phyloP scores from a whole-genome alignment of 1,140 invertebrate species.

The Cardiocondyla obscurior region DNA sequence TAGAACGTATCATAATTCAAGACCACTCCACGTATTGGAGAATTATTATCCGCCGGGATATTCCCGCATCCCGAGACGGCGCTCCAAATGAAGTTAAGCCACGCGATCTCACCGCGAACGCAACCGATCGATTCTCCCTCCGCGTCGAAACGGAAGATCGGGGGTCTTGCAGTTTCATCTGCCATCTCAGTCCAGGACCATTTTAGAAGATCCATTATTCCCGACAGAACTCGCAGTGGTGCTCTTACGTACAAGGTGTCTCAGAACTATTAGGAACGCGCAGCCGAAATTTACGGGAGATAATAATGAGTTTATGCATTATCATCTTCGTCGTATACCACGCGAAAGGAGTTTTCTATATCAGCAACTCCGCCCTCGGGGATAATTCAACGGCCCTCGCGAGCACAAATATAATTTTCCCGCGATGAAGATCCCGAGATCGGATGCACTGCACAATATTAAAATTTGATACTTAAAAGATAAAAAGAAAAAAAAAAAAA shows the following conservation, averaged over 20 bases:
- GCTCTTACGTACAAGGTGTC: conserved; percentile 13
- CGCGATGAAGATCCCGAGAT: not conserved
- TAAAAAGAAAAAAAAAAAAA: too few relatives aligned
- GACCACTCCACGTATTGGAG: not conserved
- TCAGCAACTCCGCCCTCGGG: not conserved
- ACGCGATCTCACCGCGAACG: conserved; percentile 27
- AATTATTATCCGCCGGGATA: conserved; percentile 37
- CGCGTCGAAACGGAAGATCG: conserved; percentile 12
- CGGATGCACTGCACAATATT: too few relatives aligned
- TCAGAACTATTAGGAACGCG: not conserved
- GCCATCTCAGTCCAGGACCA: conserved; percentile 5
- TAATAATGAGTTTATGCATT: conserved; percentile 3
- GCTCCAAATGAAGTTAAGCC: conserved; percentile 41
- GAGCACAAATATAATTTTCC: not conserved
- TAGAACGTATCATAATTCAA: conserved; percentile 22
- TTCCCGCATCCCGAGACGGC: not conserved
- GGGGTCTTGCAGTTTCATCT: not conserved
- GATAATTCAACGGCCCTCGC: too few relatives aligned
- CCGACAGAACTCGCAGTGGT: conserved; percentile 14
- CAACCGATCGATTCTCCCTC: conserved; percentile 35
- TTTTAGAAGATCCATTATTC: conserved; percentile 42
- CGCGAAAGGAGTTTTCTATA: not conserved
- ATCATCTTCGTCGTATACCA: not conserved
- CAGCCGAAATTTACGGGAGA: not conserved
- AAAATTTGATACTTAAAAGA: not conserved